Percentiles rank a stretch among this genome's conserved stretches.
Evolutionary conservation across 2,113 vertebrate species (phyloP).

Genomic region (Grallaria varia): DNA sequence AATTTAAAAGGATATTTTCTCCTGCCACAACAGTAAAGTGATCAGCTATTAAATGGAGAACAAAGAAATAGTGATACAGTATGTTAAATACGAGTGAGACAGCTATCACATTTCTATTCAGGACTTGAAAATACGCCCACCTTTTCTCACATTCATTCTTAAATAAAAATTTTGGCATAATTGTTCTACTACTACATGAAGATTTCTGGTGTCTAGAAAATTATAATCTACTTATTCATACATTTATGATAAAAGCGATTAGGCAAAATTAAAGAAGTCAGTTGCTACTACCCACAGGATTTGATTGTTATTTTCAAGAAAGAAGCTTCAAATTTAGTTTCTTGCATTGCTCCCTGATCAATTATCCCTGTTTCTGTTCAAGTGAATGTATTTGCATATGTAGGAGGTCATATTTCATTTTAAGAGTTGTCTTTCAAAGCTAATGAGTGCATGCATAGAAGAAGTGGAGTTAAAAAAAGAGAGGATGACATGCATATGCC

Average conservation of each 20-base stretch:
- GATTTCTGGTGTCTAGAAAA: not conserved
- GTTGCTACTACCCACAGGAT: not conserved
- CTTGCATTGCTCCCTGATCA: not conserved
- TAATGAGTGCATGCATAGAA: not conserved
- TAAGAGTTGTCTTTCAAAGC: not conserved
- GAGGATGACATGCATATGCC: not conserved
- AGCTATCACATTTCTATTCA: not conserved
- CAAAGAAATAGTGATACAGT: not conserved
- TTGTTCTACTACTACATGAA: not conserved
- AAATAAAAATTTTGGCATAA: not conserved
- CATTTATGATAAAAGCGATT: not conserved
- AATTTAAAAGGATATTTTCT: not conserved
- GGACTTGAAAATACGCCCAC: not conserved
- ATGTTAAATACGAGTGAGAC: not conserved
- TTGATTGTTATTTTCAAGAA: constrained; percentile 10
- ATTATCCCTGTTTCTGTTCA: constrained; percentile 1
- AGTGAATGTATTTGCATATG: not conserved
- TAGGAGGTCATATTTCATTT: not conserved
- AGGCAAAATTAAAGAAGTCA: not conserved
- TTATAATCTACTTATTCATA: not conserved
- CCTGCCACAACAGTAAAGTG: not conserved
- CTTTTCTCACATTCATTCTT: not conserved
- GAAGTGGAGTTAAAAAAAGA: not conserved
- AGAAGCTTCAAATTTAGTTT: constrained; percentile 10
- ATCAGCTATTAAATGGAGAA: not conserved